Evolutionary conservation across 2,888 invertebrate species (phyloP).

Genomic region (Chrysolina oricalcia): DNA sequence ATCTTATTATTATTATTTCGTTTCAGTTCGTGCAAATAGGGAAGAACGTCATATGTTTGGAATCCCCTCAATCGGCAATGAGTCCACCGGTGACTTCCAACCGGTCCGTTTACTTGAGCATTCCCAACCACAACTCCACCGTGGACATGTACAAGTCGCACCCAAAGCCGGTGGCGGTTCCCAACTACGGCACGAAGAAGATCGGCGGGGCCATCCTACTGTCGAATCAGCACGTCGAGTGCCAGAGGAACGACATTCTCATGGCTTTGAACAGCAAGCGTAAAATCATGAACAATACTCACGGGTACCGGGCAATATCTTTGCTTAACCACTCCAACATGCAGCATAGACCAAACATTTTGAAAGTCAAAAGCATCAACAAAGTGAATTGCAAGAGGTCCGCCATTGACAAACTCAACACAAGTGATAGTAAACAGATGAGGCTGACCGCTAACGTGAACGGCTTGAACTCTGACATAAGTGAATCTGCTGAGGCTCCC

Average conservation of each 20-base stretch:
- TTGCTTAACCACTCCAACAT: constrained; percentile 55
- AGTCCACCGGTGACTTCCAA: constrained; percentile 61
- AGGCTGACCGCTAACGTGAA: constrained; percentile 63
- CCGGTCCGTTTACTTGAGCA: constrained; percentile 63
- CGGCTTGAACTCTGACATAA: constrained; percentile 65
- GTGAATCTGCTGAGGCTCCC: constrained; percentile 63
- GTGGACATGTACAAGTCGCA: constrained; percentile 73
- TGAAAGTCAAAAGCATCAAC: constrained; percentile 62
- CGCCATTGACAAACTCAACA: constrained; percentile 61
- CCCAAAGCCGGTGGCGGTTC: constrained; percentile 77
- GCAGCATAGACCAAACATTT: constrained; percentile 62
- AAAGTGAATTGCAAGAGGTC: constrained; percentile 64
- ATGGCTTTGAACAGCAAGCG: constrained; percentile 63
- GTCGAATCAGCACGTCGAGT: constrained; percentile 69
- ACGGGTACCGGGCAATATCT: constrained; percentile 57
- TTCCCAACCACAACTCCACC: constrained; percentile 62
- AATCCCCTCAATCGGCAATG: constrained; percentile 61
- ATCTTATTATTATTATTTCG: not conserved
- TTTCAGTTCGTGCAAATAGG: constrained; percentile 64
- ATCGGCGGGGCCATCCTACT: constrained; percentile 75
- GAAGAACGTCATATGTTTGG: constrained; percentile 62
- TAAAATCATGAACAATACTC: constrained; percentile 56
- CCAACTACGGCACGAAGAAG: constrained; percentile 76
- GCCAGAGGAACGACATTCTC: constrained; percentile 67
- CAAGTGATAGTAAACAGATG: constrained; percentile 65